A percentile compares a stretch with the other conserved stretches of the same genome.
These are phyloP conservation scores for Ylistrum balloti DNA, from an alignment of 1,140 invertebrate genomes.

Conservation along the genomic window DNA sequence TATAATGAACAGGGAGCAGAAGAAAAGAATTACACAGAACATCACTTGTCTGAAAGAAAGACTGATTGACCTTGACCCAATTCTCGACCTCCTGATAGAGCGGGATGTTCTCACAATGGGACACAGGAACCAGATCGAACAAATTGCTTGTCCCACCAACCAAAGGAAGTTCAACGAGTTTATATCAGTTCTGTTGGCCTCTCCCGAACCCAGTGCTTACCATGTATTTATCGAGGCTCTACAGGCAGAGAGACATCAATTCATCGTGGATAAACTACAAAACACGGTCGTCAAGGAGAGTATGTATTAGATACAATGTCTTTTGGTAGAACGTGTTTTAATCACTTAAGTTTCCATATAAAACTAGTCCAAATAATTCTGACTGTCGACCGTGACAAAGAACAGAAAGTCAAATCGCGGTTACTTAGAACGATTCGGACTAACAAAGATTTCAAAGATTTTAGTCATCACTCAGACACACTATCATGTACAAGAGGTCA, in stretches of 20 bases:
- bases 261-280: constrained; percentile 59
- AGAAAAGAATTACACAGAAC: constrained; percentile 61
- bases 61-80: constrained; percentile 58
- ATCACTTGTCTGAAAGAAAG: constrained; percentile 60
- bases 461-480: too few relatives aligned
- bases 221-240: constrained; percentile 58
- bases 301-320: not conserved
- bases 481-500: too few relatives aligned
- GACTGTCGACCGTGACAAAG: too few relatives aligned
- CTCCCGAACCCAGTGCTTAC: constrained; percentile 53
- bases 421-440: too few relatives aligned
- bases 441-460: too few relatives aligned
- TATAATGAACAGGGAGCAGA: constrained; percentile 56
- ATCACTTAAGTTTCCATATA: too few relatives aligned
- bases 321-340: too few relatives aligned
- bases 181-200: constrained; percentile 55
- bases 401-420: too few relatives aligned
- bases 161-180: constrained; percentile 63
- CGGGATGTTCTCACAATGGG: constrained; percentile 55
- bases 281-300: constrained; percentile 49
- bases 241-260: constrained; percentile 52
- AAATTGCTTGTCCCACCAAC: constrained; percentile 46
- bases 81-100: constrained; percentile 58
- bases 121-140: constrained; percentile 54
- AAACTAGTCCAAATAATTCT: too few relatives aligned